Conservation (phyloP, 2,797 vertebrate genomes). For the Sphenopsis melanotis region DNA sequence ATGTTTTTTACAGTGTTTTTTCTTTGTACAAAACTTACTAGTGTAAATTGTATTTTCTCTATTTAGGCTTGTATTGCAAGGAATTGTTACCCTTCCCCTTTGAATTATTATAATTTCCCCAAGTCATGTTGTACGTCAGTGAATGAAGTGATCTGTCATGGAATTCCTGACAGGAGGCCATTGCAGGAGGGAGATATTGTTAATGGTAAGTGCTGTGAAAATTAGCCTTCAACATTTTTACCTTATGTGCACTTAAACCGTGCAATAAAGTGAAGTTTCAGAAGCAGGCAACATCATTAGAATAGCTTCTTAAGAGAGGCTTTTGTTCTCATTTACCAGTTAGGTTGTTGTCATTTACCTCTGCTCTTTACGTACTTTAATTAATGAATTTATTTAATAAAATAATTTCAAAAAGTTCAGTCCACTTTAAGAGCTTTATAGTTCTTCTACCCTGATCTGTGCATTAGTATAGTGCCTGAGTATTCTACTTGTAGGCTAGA, state of each 20-base stretch:
- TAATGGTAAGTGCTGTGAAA: slow-evolving; percentile 81
- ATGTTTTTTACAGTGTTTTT: neutral
- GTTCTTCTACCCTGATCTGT: neutral
- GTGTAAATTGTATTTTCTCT: slow-evolving; percentile 3
- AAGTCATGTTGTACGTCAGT: slow-evolving; percentile 99
- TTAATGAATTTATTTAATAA: neutral
- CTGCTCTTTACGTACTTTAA: neutral
- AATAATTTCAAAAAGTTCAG: neutral
- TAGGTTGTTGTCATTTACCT: neutral
- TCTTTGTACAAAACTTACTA: neutral
- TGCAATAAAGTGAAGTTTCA: neutral
- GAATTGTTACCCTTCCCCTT: slow-evolving; percentile 96
- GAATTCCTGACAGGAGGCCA: slow-evolving; percentile 93
- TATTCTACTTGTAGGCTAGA: neutral
- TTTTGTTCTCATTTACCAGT: neutral
- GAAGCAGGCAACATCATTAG: neutral
- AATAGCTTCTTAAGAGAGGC: neutral
- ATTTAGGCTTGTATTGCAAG: slow-evolving; percentile 91
- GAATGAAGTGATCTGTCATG: slow-evolving; percentile 98
- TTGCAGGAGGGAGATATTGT: slow-evolving; percentile 96
- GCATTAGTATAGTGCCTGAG: neutral
- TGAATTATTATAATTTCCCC: slow-evolving; percentile 99
- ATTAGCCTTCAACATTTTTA: neutral
- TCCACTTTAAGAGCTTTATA: neutral
- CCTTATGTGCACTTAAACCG: neutral